Base-by-base conservation (phyloP, 2,797 vertebrate genomes). In the Melanotaenia boesemani region DNA sequence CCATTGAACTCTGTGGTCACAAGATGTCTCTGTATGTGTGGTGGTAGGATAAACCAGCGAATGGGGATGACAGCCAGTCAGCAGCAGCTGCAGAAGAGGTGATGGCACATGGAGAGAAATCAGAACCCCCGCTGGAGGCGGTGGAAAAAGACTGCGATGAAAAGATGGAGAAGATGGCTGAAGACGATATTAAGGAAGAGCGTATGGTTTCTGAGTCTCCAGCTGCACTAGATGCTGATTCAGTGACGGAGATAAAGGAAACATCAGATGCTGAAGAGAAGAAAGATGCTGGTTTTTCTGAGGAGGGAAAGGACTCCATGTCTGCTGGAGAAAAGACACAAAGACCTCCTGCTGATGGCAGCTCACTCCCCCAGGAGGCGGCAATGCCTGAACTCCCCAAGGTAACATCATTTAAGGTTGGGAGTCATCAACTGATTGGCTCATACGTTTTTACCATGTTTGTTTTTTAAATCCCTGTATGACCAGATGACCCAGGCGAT, bases 401-500 rank as follows among this genome's bases (percentile, higher is more conserved):
- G 89, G 92, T 92, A 74, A 72, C 65, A 44, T 22, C 37, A 15
- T 16, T 15, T 24, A 15, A 26, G 2, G 18, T 22, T 28, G 8
- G 24, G 0, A 70, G 12, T 0, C 9, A n/a, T 26, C 32, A 56
- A 13, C 7, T 26, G 22, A 24, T 30, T 48, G 0, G 9, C 20
- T 46, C 0, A 9, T 18, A 22, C 3, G 39, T 8, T 39, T 64
- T 41, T 60, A 5, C 56, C 10, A 2, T 12, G 67, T 61, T 54
- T 70, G 4, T 24, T 8, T 52, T 50, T n/a, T 50, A 20, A n/a
- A 18, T 69, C 4, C 4, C 2, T 11, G 16, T 74, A 67, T 63
- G 7, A 62, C 10, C 77, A 91, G 88, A 85, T 92, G 26, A 88
- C 85, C 32, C 81, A 80, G 12, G 89, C 82, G 32, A 88, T 89